Conservation (phyloP, 2,113 vertebrate genomes). For the Theristicus caerulescens region DNA sequence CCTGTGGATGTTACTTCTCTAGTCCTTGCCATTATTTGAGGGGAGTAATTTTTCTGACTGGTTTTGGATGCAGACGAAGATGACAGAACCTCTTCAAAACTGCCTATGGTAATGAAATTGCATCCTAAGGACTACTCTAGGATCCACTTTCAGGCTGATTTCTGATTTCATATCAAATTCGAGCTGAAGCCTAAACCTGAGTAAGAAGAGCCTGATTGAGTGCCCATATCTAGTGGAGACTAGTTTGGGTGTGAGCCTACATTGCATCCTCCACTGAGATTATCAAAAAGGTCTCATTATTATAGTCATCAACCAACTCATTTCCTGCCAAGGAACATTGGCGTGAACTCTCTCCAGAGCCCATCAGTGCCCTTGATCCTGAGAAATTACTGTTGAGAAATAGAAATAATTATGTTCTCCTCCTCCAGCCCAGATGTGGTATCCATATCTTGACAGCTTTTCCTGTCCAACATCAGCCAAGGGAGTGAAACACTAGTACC, state of each 20-base stretch:
- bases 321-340: slow-evolving; percentile 60
- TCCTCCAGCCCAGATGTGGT: slow-evolving; percentile 58
- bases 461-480: slow-evolving; percentile 26
- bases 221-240: not conserved
- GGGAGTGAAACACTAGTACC: slow-evolving; percentile 56
- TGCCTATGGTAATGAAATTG: not conserved
- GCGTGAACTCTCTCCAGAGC: slow-evolving; percentile 59
- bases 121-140: not conserved
- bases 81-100: not conserved
- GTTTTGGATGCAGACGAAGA: not conserved
- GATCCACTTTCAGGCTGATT: not conserved
- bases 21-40: not conserved
- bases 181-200: not conserved
- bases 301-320: slow-evolving; percentile 55
- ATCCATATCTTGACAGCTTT: slow-evolving; percentile 57
- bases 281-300: slow-evolving; percentile 42
- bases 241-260: not conserved
- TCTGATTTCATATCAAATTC: not conserved
- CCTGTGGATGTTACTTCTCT: not conserved
- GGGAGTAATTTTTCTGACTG: not conserved
- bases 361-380: slow-evolving; percentile 61
- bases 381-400: slow-evolving; percentile 66
- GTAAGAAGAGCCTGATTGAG: not conserved
- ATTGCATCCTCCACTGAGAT: slow-evolving; percentile 43
- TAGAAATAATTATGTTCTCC: slow-evolving; percentile 62